Evolutionary conservation across 1,140 invertebrate genomes (phyloP), one percentile per base, ranked within the genome.

Genomic region (Mya arenaria): DNA sequence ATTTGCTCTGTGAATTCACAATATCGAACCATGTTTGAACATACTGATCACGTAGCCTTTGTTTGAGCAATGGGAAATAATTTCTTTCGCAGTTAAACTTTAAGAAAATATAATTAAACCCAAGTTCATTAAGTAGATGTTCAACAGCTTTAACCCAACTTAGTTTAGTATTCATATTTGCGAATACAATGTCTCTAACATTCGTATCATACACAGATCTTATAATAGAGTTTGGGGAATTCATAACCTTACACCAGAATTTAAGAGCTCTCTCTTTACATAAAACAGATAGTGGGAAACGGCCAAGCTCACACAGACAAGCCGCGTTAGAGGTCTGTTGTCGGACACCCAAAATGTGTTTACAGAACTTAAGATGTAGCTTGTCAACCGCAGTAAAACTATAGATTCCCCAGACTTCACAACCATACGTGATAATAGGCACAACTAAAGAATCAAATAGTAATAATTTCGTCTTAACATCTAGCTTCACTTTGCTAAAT

Each of bases 401-500:
- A 69, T 69, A 36, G 44, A 69, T 25, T 34, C 68, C 66, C 78
- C 78, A 81, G 2, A 60, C 23, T 63, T 81, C 78, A 63, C 41
- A n/a, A 17, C 78, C 68, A 72, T 72, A 81, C 19, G 72, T 13
- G 4, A 81, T 19, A 19, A 81, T 72, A 36, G 78, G 78, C 34
- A 72, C 39, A 32, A 81, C 44, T 39, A 81, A 32, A 6, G 10
- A 52, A 23, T 81, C 56, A 48, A 72, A 81, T 2, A 81, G 28
- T 28, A 5, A 3, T 1, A 81, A 28, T 25, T 81, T 68, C 4
- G 44, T 62, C 28, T 63, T 68, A 5, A 81, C 37, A 60, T 55
- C 44, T 15, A 78, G 25, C 3, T 66, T 28, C n/a, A 78, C 34
- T 48, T 34, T 55, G 10, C 55, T 34, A 72, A 62, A 58, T 34